Evolutionary conservation across 2,797 vertebrate species (phyloP).

Genomic region (Lophotriccus pileatus): DNA sequence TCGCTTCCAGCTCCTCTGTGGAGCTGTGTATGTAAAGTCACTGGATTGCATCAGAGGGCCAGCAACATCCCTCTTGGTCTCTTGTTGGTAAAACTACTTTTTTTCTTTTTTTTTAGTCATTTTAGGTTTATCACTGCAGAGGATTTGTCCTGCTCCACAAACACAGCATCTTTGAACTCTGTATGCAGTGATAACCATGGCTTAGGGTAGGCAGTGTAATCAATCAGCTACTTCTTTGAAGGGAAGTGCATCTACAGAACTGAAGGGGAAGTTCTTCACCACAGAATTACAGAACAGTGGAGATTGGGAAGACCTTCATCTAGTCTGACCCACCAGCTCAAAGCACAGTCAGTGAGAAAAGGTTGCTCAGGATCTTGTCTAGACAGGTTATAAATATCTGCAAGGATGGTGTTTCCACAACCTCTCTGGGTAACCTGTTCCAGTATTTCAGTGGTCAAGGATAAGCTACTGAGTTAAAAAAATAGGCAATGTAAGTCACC

Average conservation of each 20-base stretch:
- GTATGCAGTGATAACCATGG: neutral
- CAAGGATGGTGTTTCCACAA: neutral
- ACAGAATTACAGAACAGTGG: neutral
- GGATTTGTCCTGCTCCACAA: neutral
- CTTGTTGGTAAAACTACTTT: neutral
- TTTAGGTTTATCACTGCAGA: neutral
- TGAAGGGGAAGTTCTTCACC: neutral
- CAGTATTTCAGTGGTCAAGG: neutral
- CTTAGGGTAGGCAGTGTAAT: neutral
- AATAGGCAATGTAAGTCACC: neutral
- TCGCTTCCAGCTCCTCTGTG: neutral
- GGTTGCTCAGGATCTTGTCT: neutral
- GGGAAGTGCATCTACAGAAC: neutral
- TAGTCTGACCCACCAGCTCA: neutral
- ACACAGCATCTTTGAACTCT: neutral
- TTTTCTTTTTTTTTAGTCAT: neutral
- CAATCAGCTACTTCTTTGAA: neutral
- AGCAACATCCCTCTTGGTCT: neutral
- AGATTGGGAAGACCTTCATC: neutral
- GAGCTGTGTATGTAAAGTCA: neutral
- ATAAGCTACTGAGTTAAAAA: neutral
- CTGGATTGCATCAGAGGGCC: neutral
- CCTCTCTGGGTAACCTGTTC: neutral
- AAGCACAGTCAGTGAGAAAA: neutral
- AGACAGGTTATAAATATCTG: neutral